Base-by-base conservation (phyloP, 1,140 invertebrate species). In the Cyrtorhinus lividipennis region DNA sequence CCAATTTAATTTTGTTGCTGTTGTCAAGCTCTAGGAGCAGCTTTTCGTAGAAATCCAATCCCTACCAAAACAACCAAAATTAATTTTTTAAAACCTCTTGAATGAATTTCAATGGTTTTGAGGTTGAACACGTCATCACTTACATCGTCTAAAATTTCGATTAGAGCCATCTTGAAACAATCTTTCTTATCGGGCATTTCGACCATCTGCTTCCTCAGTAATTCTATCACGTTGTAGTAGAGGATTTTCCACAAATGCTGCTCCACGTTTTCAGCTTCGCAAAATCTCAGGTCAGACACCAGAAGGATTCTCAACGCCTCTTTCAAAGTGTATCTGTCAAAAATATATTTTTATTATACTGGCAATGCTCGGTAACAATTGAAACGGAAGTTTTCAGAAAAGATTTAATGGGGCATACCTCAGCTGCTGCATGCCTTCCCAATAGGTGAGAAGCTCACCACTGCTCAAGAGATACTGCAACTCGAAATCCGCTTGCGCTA, bases 171-270 rank as follows among this genome's bases (percentile, higher is more conserved):
- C 65, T 85, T 85, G 65, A 83, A 81, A 66, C 81, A 72, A 3
- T 82, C 78, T 64, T 81, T 81, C 38, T 75, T 73, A 8, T 73
- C 71, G 2, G 76, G 68, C 62, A 79, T 76, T 61, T 72, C 69
- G 18, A 72, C 69, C 69, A 86, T 79, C 56, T 77, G 78, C 73
- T 90, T 83, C 66, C 86, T 76, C 66, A 89, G 74, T 61, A 85
- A 78, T 74, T 95, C 91, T 65, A 95, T 92, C 25, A 94, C 83
- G 72, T 92, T 91, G 71, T 95, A 90, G 73, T 90, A 95, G 0
- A 91, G 76, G 63, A 92, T 81, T 73, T 94, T 94, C 92, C 92
- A 95, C 71, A 95, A 83, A 71, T 88, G 82, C 69, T 90, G 85
- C 70, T 95, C 92, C 3, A 93, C 81, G 72, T 94, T 92, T 71